Percentiles rank a stretch among this genome's conserved stretches.
Conservation (phyloP, 1,140 invertebrate genomes). For the Habropoda laboriosa region DNA sequence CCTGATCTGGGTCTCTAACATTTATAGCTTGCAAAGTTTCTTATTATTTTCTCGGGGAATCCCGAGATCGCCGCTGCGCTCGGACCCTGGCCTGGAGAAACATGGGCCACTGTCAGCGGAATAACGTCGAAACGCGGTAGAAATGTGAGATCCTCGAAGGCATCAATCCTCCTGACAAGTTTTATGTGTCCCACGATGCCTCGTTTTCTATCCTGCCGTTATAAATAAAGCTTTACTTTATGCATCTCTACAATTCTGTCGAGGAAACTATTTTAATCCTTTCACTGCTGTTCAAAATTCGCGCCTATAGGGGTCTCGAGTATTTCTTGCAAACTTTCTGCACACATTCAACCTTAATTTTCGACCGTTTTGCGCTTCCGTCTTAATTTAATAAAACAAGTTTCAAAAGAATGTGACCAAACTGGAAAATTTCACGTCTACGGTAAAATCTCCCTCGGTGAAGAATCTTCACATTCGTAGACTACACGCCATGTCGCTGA, state of each 20-base stretch:
- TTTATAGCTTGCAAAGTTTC: conserved; percentile 16
- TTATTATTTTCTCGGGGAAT: conserved; percentile 23
- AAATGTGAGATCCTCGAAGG: conserved; percentile 26
- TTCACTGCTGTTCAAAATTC: too few species aligned
- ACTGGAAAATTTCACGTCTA: too few species aligned
- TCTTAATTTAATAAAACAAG: too few species aligned
- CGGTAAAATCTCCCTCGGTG: too few species aligned
- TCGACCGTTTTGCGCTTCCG: too few species aligned
- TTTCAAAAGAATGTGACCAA: too few species aligned
- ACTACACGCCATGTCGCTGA: too few species aligned
- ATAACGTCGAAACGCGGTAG: conserved; percentile 38
- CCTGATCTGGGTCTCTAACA: background rate
- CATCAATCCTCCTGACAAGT: conserved; percentile 45
- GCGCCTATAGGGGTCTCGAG: too few species aligned
- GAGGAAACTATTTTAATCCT: background rate
- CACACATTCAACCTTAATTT: background rate
- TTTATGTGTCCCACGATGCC: conserved; percentile 51
- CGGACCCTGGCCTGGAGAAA: background rate
- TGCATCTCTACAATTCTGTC: conserved; percentile 29
- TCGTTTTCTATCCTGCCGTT: conserved; percentile 5
- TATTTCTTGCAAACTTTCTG: background rate
- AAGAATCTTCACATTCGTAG: too few species aligned
- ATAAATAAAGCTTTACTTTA: conserved; percentile 52
- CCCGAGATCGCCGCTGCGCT: conserved; percentile 1
- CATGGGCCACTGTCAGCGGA: background rate